These are phyloP conservation scores for Metridium senile DNA, from an alignment of 92 coral and sea anemone species.

Conservation along the genomic window DNA sequence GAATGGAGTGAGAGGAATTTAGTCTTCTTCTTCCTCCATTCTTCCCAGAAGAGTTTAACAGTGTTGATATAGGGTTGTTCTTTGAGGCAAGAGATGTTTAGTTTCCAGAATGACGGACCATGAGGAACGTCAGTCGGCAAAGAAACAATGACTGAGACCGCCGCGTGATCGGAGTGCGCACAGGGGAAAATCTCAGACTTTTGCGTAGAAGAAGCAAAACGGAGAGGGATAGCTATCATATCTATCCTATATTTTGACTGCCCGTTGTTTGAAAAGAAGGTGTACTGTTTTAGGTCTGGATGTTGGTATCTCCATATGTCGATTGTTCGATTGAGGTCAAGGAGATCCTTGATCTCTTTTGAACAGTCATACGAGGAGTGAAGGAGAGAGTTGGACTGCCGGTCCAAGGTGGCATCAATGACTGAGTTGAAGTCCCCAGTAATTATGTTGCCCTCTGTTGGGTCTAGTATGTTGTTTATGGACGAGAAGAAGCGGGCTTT, in stretches of 20 bases:
- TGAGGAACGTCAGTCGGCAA: background rate
- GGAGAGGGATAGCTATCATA: background rate
- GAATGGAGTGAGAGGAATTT: background rate
- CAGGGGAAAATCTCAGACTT: too few species aligned
- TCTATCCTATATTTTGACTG: constrained; percentile 10
- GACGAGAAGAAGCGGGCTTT: background rate
- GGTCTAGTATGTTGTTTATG: background rate
- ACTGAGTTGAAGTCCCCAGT: constrained; percentile 29
- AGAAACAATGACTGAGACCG: background rate
- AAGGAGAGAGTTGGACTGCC: background rate
- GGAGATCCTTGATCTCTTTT: background rate
- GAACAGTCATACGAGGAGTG: background rate
- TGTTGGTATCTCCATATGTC: constrained; percentile 48
- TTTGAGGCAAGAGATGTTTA: background rate
- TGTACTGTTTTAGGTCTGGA: background rate
- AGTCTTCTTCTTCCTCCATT: background rate
- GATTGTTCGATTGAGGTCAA: background rate
- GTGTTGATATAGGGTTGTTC: background rate
- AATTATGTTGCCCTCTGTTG: background rate
- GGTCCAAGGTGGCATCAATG: background rate
- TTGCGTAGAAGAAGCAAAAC: background rate
- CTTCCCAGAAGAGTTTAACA: background rate
- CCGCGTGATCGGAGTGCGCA: constrained; percentile 4
- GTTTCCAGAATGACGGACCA: constrained; percentile 27
- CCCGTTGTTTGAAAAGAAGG: constrained; percentile 24